Base-by-base conservation (phyloP, 2,113 vertebrate genomes). In the Nannospalax galili region DNA sequence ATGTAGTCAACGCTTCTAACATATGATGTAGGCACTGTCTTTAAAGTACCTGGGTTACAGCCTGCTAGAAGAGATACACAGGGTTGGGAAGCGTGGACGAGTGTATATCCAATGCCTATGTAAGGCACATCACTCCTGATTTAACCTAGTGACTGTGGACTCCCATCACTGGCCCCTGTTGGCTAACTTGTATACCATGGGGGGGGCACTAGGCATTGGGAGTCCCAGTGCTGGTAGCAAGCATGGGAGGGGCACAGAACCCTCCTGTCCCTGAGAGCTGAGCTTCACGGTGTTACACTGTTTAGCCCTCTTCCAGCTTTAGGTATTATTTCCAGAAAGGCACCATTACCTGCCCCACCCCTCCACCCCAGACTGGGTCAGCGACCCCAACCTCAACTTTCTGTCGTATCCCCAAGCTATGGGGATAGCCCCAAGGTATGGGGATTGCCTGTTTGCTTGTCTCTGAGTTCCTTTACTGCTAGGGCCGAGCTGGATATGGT, bases 61-160 rank as follows among this genome's bases (percentile, higher is more conserved):
- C 72, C 87, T 60, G 69, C 56, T 32, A 7, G 70, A 64, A 75
- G 75, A 74, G 37, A 7, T 22, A 42, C 26, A 45, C n/a, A n/a
- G n/a, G n/a, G n/a, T n/a, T n/a, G n/a, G n/a, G n/a, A n/a, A n/a
- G n/a, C n/a, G n/a, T n/a, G n/a, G n/a, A n/a, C n/a, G n/a, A n/a
- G n/a, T n/a, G n/a, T n/a, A n/a, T n/a, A n/a, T n/a, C n/a, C n/a
- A n/a, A n/a, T n/a, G n/a, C n/a, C n/a, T n/a, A n/a, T n/a, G n/a
- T n/a, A n/a, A n/a, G 9, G 0, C 5, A 0, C 22, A 5, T 15
- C 35, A 26, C 37, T 60, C 40, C 52, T 4, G 19, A 2, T 32
- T 72, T 35, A 58, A 16, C 19, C 35, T 26, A 65, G 32, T 42
- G 52, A 60, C n/a, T 56, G 45, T 52, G 35, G 64, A 24, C 45